Evolutionary conservation across 2,113 vertebrate species (phyloP), one percentile per base, ranked within the genome.

Genomic region (Nesoenas mayeri): DNA sequence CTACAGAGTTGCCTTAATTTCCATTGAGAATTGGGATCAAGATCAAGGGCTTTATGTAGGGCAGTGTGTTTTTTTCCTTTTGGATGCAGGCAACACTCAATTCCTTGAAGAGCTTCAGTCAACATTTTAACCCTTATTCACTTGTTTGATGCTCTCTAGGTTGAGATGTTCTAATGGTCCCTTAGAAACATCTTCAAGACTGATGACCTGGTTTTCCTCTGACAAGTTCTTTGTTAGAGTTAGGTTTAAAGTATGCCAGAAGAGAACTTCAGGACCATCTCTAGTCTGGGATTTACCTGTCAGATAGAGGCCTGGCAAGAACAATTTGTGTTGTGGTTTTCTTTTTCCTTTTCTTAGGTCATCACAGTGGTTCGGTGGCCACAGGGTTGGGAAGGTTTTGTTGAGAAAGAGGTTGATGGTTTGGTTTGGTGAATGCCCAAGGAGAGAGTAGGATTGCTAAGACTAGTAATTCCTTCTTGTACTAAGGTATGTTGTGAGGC

Each of bases 11-110:
- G 58, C 28, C 42, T 78, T 95, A 89, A 92, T 93, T 97, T 90
- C 96, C 51, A 67, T 77, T 89, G 87, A 94, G 93, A 81, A 72
- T 65, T 90, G 91, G 78, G 73, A 90, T 93, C 18, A 70, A 66
- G 88, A 91, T 71, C 93, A 95, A 97, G 67, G 91, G 87, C n/a
- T 96, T 96, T 96, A 85, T 95, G 80, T 96, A 95, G 91, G 92
- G 50, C 88, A 54, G 10, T 22, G 1, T 66, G 40, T 89, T 95
- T 93, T 84, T 65, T 88, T 79, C 54, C 4, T 6, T 86, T 92
- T 84, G 54, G 34, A 92, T 85, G 60, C 16, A 81, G 62, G 26
- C 42, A 93, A 34, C 16, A 58, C 40, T 92, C n/a, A 85, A 16
- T 91, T 91, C 66, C 70, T 87, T 61, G 65, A 85, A 92, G 91